Base-by-base conservation (phyloP, 2,113 vertebrate genomes). In the Scolopax mira region DNA sequence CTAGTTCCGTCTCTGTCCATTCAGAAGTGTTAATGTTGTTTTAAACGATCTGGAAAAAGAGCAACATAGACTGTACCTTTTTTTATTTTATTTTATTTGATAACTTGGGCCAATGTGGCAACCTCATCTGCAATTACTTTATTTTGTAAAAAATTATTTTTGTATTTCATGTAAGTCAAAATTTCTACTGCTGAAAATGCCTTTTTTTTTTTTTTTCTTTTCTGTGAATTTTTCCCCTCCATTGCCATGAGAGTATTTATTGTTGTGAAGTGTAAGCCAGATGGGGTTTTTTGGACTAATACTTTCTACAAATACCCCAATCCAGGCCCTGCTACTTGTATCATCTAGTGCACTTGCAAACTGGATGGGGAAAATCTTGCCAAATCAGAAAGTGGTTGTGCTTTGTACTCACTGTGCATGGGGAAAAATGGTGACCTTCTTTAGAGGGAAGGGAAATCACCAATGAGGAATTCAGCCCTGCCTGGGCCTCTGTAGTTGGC, bases 61-160 rank as follows among this genome's bases (percentile, higher is more conserved):
- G 2, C 37, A 73, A 35, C 31, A 10, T 15, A 78, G 69, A 49
- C 46, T 33, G 6, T 74, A 8, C 69, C 69, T 90, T 93, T 62
- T 75, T 65, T 19, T 24, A n/a, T 94, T 42, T 89, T 10, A 41
- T 89, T 58, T 95, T 90, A 42, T 91, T 97, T 97, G 88, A 80
- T 90, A 92, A 74, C 70, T 94, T 93, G 44, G 85, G 79, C 82
- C 78, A 86, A 23, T 91, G 77, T 81, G 80, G 42, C 85, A 95
- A 80, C 28, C 35, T 91, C 55, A 86, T 95, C 95, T 97, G 88
- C 66, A 60, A 58, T 91, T 77, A 91, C 92, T 96, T 97, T 93
- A 52, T 96, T 97, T 98, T 97, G 77, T 97, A 96, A 97, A 97
- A 90, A 79, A 81, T 96, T 98, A 97, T 98, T 98, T 98, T 98